Conservation (phyloP, 2,797 vertebrate genomes). For the Furcifer pardalis region DNA sequence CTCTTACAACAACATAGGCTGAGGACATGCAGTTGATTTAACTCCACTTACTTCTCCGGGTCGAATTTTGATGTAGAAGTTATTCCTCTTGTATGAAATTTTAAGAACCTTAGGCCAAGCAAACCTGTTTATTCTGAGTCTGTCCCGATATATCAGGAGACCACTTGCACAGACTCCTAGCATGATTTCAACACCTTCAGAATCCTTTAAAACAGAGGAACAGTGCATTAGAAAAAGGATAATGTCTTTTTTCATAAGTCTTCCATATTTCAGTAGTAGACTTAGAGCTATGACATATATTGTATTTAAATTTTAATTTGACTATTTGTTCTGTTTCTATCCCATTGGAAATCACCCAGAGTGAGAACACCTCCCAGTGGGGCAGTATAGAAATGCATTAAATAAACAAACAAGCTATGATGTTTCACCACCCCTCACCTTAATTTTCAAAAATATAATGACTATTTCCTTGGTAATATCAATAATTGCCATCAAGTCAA, state of each 20-base stretch:
- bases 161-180: constrained; percentile 96
- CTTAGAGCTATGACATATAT: too few species aligned
- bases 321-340: too few species aligned
- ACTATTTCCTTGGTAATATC: too few species aligned
- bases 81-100: constrained; percentile 99
- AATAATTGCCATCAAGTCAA: too few species aligned
- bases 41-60: constrained; percentile 89
- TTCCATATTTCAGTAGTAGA: not conserved
- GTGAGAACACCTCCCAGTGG: too few species aligned
- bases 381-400: too few species aligned
- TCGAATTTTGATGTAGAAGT: constrained; percentile 99
- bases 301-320: not conserved
- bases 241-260: not conserved
- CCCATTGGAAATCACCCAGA: too few species aligned
- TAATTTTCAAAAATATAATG: too few species aligned
- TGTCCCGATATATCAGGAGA: constrained; percentile 95
- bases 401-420: too few species aligned
- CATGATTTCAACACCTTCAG: constrained; percentile 98
- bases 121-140: constrained; percentile 96
- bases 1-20: accelerated
- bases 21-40: not conserved
- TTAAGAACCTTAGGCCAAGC: constrained; percentile 99
- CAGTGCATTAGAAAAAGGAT: not conserved
- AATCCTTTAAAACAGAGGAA: constrained; percentile 82
- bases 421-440: too few species aligned